Percentiles rank a stretch among this genome's conserved stretches.
These are phyloP conservation scores for Miniopterus natalensis DNA, from an alignment of 2,113 vertebrate genomes.

Conservation along the genomic window DNA sequence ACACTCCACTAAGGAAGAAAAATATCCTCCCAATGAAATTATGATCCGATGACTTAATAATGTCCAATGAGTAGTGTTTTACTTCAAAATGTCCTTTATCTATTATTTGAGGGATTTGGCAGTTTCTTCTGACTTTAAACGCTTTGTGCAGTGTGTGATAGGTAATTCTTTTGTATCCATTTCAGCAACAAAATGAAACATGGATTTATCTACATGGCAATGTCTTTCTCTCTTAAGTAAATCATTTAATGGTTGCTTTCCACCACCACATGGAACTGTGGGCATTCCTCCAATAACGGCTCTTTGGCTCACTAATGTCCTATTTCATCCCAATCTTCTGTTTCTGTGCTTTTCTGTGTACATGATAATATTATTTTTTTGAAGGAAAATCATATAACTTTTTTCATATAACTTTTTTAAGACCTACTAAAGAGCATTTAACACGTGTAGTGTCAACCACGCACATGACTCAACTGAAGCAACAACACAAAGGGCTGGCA, in stretches of 20 bases:
- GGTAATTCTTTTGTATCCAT: background rate
- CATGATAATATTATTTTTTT: background rate
- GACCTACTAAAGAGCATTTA: background rate
- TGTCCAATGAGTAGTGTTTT: background rate
- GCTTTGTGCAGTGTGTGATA: background rate
- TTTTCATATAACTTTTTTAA: background rate
- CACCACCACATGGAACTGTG: background rate
- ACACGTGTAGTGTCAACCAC: background rate
- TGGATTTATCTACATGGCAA: background rate
- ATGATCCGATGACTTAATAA: background rate
- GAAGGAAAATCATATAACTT: background rate
- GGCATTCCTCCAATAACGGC: background rate
- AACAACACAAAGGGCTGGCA: constrained; percentile 8
- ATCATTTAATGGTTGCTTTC: background rate
- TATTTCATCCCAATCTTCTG: background rate
- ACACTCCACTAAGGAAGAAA: background rate
- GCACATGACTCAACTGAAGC: background rate
- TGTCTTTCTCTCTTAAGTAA: background rate
- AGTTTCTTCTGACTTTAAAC: background rate
- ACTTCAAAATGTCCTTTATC: background rate
- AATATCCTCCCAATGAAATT: background rate
- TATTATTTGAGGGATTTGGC: background rate
- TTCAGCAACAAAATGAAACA: constrained; percentile 28
- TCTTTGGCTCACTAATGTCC: background rate
- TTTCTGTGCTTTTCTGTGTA: background rate